A percentile compares a stretch with the other conserved stretches of the same genome.
These are phyloP conservation scores for Alexandromys fortis DNA, from an alignment of 2,113 vertebrate species.

Conservation along the genomic window DNA sequence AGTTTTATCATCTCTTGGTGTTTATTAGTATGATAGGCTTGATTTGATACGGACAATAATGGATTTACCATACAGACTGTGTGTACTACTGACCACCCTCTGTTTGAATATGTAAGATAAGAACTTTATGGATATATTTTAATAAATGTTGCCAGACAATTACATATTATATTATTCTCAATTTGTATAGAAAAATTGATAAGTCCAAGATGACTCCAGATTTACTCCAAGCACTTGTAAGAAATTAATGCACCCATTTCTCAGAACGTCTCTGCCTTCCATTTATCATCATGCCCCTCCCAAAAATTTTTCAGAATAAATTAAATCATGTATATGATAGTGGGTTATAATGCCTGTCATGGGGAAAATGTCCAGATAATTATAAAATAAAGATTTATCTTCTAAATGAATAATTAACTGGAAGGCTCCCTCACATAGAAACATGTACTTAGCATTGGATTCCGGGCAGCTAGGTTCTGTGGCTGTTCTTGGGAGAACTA, in stretches of 20 bases:
- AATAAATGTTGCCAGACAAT: not conserved
- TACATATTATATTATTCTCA: no score
- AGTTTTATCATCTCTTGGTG: not conserved
- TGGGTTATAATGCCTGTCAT: not conserved
- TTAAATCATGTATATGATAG: not conserved
- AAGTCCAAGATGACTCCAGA: not conserved
- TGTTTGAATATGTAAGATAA: not conserved
- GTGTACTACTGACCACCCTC: no score
- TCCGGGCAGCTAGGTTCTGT: not conserved
- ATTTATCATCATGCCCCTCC: not conserved
- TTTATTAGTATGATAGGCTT: not conserved
- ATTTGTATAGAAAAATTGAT: not conserved
- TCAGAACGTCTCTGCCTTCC: no score
- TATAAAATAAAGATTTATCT: not conserved
- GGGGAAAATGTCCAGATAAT: not conserved
- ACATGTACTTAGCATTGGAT: not conserved
- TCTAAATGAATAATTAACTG: not conserved
- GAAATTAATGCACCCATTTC: fast-evolving
- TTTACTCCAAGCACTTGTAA: not conserved
- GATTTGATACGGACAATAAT: not conserved
- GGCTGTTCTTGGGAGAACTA: not conserved
- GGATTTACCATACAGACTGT: not conserved
- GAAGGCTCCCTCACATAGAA: fast-evolving
- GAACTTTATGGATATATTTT: not conserved
- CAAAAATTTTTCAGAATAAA: not conserved